phyloP scores from a whole-genome alignment of 2,888 invertebrate species.

The Stenichneumon culpator region DNA sequence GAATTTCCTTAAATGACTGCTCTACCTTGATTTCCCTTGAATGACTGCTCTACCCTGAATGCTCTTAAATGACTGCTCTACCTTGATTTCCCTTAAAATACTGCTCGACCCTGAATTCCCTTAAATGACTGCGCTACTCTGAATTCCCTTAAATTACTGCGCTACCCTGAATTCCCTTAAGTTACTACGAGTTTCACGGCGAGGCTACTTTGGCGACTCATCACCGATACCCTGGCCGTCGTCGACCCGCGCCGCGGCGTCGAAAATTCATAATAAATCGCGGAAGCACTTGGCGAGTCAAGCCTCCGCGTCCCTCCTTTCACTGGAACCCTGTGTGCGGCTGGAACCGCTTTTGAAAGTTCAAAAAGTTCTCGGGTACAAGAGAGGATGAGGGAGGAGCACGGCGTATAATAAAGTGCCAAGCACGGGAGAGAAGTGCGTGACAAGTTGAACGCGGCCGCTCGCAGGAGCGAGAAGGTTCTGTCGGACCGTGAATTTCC shows the following conservation, averaged over 20 bases:
- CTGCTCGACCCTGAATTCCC: not conserved
- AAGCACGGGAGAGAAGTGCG: not conserved
- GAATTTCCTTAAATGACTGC: not conserved
- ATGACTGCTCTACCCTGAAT: not conserved
- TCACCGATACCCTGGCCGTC: not conserved
- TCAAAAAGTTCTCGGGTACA: conserved; percentile 9
- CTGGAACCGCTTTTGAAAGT: conserved; percentile 2
- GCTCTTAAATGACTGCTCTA: not conserved
- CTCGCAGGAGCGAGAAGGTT: conserved; percentile 1
- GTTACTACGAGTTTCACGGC: not conserved
- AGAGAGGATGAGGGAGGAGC: not conserved
- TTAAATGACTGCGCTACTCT: not conserved
- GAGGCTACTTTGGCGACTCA: not conserved
- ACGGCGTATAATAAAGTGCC: not conserved
- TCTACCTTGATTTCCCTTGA: not conserved
- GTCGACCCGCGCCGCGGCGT: not conserved
- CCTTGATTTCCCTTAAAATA: too few relatives aligned
- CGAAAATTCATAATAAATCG: conserved; percentile 11
- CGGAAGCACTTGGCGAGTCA: not conserved
- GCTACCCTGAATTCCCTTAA: not conserved
- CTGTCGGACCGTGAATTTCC: conserved; percentile 10
- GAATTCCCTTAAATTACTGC: not conserved
- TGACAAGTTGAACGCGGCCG: conserved; percentile 18
- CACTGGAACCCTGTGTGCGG: not conserved
- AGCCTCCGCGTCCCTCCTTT: not conserved